Percentiles rank a stretch among this genome's conserved stretches.
Evolutionary conservation across 2,113 vertebrate species (phyloP).

Genomic region (Acanthisitta chloris): DNA sequence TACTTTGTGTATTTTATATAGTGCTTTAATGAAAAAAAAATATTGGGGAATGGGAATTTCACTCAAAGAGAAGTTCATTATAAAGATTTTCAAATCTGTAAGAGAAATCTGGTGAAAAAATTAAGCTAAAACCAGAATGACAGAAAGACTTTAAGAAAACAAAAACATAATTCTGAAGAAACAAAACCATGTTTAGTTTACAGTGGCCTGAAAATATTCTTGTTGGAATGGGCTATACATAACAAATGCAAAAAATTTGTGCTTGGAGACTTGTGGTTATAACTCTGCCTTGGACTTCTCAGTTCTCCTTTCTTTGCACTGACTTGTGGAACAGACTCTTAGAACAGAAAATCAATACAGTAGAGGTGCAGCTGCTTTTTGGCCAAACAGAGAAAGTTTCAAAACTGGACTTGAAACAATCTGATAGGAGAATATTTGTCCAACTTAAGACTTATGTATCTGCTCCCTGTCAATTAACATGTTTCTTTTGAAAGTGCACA

Average conservation of each 20-base stretch:
- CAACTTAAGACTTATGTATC: background rate
- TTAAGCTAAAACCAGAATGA: accelerated
- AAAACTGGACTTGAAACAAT: background rate
- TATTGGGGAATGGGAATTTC: background rate
- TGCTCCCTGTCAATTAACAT: background rate
- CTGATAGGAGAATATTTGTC: background rate
- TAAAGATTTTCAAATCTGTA: background rate
- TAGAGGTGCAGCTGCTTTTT: background rate
- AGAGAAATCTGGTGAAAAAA: background rate
- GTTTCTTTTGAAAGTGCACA: background rate
- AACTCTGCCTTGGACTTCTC: background rate
- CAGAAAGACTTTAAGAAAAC: background rate
- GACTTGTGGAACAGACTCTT: background rate
- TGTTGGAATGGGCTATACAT: accelerated
- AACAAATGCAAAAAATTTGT: background rate
- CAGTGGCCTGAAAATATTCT: background rate
- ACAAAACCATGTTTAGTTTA: background rate
- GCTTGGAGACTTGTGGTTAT: background rate
- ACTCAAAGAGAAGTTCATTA: background rate
- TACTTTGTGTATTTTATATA: background rate
- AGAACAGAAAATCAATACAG: background rate
- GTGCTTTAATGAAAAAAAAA: background rate
- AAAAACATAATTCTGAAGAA: background rate
- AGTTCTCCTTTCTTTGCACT: background rate
- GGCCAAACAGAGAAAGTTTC: background rate